Evolutionary conservation across 2,888 invertebrate genomes (phyloP), one percentile per base, ranked within the genome.

Genomic region (Euclidia mi): DNA sequence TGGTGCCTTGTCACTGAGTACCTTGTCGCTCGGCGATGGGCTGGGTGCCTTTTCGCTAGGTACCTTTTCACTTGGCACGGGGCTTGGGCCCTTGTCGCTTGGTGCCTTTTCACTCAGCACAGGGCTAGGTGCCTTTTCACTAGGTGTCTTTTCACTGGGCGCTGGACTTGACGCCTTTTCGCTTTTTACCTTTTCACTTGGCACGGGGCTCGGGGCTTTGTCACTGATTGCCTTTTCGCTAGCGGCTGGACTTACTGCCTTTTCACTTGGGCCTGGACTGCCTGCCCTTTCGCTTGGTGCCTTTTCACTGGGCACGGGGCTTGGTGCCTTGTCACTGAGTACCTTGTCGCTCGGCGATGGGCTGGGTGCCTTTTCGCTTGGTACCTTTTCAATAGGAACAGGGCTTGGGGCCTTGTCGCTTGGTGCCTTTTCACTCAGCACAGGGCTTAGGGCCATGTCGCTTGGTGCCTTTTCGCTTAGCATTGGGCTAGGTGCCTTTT

Each of bases 111-210:
- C 28, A 10, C 12, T 37, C 3, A 31, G 47, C 1, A 20, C 28
- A 11, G 6, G 34, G 35, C 41, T 11, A 0, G 17, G 9, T 14
- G 12, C 51, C 29, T 61, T 49, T 0, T 53, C 28, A 3, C 69
- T 78, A 6, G 35, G 35, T 9, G 50, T 29, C 46, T 77, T 61
- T 14, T 66, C 45, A 12, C 56, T 56, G 1, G 32, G 7, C 15
- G 15, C 35, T 2, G 35, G 35, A 15, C 35, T 15, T 2, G 35
- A 7, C 9, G 14, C 35, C 34, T 20, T 20, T 20, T 20, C 20
- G 4, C 20, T 20, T 17, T 15, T 15, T 10, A 9, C 28, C 32
- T 38, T 38, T 3, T 38, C 38, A 17, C 37, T 37, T 9, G 17
- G 37, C n/a, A 38, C 38, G n/a, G n/a, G 31, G 18, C 20, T 37